These are phyloP conservation scores for Nibea coibor DNA, from an alignment of 2,113 vertebrate genomes.

Conservation along the genomic window DNA sequence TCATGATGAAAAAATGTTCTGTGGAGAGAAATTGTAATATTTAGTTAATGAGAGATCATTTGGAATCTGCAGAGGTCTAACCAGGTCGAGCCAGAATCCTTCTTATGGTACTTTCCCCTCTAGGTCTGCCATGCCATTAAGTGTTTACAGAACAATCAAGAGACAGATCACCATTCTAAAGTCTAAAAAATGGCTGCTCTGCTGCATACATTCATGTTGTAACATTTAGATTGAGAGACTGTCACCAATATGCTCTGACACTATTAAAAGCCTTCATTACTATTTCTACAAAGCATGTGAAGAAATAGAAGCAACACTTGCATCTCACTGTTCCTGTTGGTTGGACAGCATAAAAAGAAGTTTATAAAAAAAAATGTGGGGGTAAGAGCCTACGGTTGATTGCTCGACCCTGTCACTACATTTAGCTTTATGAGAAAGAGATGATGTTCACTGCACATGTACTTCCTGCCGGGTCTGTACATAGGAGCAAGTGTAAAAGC, in stretches of 20 bases:
- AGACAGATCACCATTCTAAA: neutral
- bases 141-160: neutral
- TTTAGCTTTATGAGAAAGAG: slow-evolving; percentile 74
- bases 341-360: slow-evolving; percentile 41
- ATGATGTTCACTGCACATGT: slow-evolving; percentile 64
- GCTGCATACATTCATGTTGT: neutral
- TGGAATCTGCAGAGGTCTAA: neutral
- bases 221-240: neutral
- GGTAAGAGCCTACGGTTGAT: slow-evolving; percentile 71
- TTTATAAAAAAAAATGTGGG: slow-evolving; percentile 31
- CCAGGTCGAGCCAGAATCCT: neutral
- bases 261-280: slow-evolving; percentile 30
- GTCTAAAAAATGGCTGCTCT: neutral
- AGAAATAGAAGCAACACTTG: slow-evolving; percentile 56
- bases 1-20: slow-evolving; percentile 65
- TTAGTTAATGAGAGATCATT: neutral
- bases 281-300: slow-evolving; percentile 41
- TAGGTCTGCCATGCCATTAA: neutral
- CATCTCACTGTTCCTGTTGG: slow-evolving; percentile 61
- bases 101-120: neutral
- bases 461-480: slow-evolving; percentile 72
- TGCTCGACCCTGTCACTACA: slow-evolving; percentile 73
- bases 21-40: slow-evolving; percentile 16
- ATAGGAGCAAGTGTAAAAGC: slow-evolving; percentile 42
- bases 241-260: neutral